Conservation (phyloP, 2,888 invertebrate genomes). For the Phyllotreta cruciferae region DNA sequence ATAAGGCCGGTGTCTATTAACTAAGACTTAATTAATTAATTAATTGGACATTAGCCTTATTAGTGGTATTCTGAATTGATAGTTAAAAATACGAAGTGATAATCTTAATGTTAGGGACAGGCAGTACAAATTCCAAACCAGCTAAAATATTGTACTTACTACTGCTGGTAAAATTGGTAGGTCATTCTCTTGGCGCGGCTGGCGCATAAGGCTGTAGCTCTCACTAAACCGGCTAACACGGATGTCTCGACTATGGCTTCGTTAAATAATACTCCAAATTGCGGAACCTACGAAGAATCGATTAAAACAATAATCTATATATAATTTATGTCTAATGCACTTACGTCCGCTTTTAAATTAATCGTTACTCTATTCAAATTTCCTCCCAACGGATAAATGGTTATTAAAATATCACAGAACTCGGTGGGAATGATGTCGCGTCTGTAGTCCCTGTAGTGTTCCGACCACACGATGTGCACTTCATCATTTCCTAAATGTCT, state of each 20-base stretch:
- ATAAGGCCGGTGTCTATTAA: no score
- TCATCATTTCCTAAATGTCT: slow-evolving; percentile 97
- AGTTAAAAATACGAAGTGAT: no score
- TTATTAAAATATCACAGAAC: slow-evolving; percentile 98
- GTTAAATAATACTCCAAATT: slow-evolving; percentile 95
- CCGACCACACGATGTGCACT: slow-evolving; percentile 99
- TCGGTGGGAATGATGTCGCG: slow-evolving; percentile 98
- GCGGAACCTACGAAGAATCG: slow-evolving; percentile 69
- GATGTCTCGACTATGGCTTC: slow-evolving; percentile 81
- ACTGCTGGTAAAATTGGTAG: slow-evolving; percentile 89
- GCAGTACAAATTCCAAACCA: no score
- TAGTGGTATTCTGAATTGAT: no score
- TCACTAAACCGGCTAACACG: slow-evolving; percentile 82
- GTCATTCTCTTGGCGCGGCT: slow-evolving; percentile 90
- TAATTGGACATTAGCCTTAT: no score
- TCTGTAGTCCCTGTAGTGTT: slow-evolving; percentile 93
- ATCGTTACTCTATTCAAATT: slow-evolving; percentile 89
- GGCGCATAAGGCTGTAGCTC: slow-evolving; percentile 90
- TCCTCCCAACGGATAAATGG: slow-evolving; percentile 90
- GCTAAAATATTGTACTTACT: slow-evolving; percentile 66
- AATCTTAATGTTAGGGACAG: no score
- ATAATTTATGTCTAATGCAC: slow-evolving; percentile 40
- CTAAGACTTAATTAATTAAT: no score
- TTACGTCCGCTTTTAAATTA: slow-evolving; percentile 83
- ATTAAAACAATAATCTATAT: slow-evolving; percentile 15